These are phyloP conservation scores for Spinus pinus DNA, from an alignment of 2,797 vertebrate species.

Conservation along the genomic window DNA sequence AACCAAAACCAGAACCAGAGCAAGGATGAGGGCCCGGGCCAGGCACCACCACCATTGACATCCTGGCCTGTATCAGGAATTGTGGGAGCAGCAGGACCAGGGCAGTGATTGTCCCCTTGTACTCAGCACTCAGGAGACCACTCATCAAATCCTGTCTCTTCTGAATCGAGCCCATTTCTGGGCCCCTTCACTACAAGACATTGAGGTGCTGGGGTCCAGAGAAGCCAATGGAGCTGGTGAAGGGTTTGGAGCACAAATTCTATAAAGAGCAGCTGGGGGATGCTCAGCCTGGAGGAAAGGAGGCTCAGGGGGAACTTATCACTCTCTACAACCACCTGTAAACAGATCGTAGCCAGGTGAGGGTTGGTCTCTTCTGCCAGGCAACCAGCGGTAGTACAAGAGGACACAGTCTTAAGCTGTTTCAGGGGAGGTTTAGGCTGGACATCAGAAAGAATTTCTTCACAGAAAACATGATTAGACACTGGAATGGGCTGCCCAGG, in stretches of 20 bases:
- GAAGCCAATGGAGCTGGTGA: neutral
- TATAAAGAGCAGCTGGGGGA: neutral
- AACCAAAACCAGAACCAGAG: neutral
- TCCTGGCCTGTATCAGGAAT: neutral
- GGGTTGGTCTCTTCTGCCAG: too few relatives aligned
- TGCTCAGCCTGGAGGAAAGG: neutral
- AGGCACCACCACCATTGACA: neutral
- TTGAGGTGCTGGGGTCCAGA: neutral
- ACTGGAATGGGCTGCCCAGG: too few relatives aligned
- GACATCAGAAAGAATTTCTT: neutral
- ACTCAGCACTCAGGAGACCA: neutral
- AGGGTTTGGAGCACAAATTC: neutral
- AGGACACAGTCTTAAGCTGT: neutral
- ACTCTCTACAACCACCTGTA: neutral
- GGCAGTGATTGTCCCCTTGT: neutral
- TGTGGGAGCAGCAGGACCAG: neutral
- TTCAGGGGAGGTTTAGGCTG: neutral
- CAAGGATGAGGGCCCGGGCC: neutral
- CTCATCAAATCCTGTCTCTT: neutral
- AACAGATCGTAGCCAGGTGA: neutral
- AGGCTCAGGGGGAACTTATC: rapidly evolving
- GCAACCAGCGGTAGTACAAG: neutral
- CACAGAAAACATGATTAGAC: neutral
- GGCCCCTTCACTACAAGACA: too few relatives aligned
- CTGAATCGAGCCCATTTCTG: neutral